phyloP scores from a whole-genome alignment of 2,888 invertebrate species.

The Molanna angustata region DNA sequence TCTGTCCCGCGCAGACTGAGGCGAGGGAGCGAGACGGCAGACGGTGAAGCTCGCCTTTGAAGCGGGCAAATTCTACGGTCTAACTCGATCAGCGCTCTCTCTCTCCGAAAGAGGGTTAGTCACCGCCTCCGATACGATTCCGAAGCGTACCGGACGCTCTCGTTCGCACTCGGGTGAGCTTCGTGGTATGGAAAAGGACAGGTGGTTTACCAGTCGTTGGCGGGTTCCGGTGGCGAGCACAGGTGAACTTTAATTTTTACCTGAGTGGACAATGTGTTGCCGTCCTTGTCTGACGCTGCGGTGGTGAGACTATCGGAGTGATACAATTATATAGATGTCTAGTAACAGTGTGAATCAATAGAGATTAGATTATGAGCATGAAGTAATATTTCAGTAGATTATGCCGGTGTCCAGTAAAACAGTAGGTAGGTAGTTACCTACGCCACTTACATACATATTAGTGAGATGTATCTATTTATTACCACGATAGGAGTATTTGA shows the following conservation, averaged over 20 bases:
- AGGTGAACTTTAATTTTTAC: slow-evolving; percentile 51
- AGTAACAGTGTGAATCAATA: no score
- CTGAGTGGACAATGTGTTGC: slow-evolving; percentile 47
- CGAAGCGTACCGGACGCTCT: slow-evolving; percentile 42
- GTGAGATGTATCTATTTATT: no score
- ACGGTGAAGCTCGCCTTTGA: slow-evolving; percentile 27
- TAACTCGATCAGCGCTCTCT: slow-evolving; percentile 28
- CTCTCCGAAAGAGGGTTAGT: slow-evolving; percentile 10
- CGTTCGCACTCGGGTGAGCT: slow-evolving; percentile 53
- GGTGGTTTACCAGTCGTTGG: slow-evolving; percentile 51
- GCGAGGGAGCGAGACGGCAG: slow-evolving; percentile 14
- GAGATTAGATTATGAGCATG: no score
- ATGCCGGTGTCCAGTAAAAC: no score
- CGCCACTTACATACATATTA: no score
- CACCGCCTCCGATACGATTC: background rate
- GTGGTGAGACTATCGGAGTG: no score
- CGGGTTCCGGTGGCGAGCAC: slow-evolving; percentile 58
- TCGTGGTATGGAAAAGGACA: slow-evolving; percentile 55
- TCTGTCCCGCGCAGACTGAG: background rate
- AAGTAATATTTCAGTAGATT: no score
- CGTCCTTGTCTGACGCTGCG: slow-evolving; percentile 44
- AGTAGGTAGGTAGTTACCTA: no score
- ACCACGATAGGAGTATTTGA: no score
- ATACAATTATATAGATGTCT: no score
- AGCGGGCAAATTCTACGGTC: slow-evolving; percentile 26